These are phyloP conservation scores for Dendroctonus ponderosae DNA, from an alignment of 1,140 invertebrate genomes.

Conservation along the genomic window DNA sequence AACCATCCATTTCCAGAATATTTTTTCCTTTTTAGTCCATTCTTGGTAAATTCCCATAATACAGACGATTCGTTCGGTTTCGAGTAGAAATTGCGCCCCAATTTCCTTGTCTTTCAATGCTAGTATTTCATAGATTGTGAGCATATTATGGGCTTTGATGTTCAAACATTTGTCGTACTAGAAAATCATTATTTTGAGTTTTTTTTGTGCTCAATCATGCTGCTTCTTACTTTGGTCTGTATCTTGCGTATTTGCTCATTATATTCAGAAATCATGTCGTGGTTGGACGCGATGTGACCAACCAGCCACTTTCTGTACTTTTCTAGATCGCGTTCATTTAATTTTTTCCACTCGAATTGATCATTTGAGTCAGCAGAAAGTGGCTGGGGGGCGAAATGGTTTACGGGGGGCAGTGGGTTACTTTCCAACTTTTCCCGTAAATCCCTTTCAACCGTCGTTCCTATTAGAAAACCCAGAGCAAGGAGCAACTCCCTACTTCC, in stretches of 20 bases:
- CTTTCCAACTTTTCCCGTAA: conserved; percentile 9
- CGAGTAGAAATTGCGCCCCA: conserved; percentile 14
- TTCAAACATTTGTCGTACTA: conserved; percentile 18
- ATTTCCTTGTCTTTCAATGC: conserved; percentile 14
- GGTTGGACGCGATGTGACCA: conserved; percentile 20
- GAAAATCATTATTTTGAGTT: conserved; percentile 15
- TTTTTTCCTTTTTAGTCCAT: conserved; percentile 23
- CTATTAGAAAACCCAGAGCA: conserved; percentile 16
- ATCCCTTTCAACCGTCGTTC: neutral
- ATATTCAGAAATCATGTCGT: conserved; percentile 20
- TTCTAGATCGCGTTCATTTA: conserved; percentile 15
- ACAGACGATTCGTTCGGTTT: conserved; percentile 12
- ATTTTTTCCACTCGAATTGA: conserved; percentile 9
- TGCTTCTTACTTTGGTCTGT: conserved; percentile 21
- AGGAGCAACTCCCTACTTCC: conserved; percentile 25
- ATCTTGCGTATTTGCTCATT: conserved; percentile 16
- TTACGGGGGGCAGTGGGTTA: neutral
- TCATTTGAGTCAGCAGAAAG: neutral
- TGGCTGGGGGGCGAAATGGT: no score
- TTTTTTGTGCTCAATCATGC: neutral
- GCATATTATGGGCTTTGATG: conserved; percentile 16
- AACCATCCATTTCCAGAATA: conserved; percentile 33
- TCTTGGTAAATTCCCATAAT: conserved; percentile 15
- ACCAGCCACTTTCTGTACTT: conserved; percentile 24
- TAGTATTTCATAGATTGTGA: conserved; percentile 27